Evolutionary conservation across 1,140 invertebrate genomes (phyloP), one percentile per base, ranked within the genome.

Genomic region (Drosophila micromelanica): DNA sequence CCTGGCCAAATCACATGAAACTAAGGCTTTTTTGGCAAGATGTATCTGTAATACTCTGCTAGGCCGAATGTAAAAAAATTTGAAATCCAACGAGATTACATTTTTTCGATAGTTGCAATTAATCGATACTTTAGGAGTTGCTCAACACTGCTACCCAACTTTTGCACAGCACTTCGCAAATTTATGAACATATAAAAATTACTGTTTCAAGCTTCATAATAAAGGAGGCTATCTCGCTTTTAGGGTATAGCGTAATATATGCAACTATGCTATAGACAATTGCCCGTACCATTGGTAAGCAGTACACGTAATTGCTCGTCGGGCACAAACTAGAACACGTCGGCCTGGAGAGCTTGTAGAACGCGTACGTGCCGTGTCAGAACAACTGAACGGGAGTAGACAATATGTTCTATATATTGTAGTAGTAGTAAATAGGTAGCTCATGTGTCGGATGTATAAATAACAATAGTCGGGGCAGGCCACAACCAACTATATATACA

Each of bases 251-350:
- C 1, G 2, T 73, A 73, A 73, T 73, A 27, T 73, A 68, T 73
- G 63, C 55, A 73, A 54, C 70, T 73, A 43, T 73, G 57, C 71
- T 69, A 69, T 62, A 68, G 51, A 20, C 51, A 63, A 67, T 62
- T 73, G 54, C 59, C 32, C 15, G 60, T 55, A 48, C 62, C 42
- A 60, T 73, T 74, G 37, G 48, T 63, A 87, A 76, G 69, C 84
- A 17, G 48, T 68, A 56, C 84, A 87, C 84, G 84, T 87, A 87
- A 87, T 84, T 79, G 65, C 65, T 45, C 12, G 59, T 52, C 48
- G 52, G 63, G 59, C 17, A 57, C 84, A 84, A 87, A 87, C 84
- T 87, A 87, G 84, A 87, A 87, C 84, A 89, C 74, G 78, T 85
- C 77, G 73, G 76, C 52, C 49, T 27, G 62, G 52, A 45, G 62